phyloP scores from a whole-genome alignment of 2,797 vertebrate species.

The Coluber constrictor region DNA sequence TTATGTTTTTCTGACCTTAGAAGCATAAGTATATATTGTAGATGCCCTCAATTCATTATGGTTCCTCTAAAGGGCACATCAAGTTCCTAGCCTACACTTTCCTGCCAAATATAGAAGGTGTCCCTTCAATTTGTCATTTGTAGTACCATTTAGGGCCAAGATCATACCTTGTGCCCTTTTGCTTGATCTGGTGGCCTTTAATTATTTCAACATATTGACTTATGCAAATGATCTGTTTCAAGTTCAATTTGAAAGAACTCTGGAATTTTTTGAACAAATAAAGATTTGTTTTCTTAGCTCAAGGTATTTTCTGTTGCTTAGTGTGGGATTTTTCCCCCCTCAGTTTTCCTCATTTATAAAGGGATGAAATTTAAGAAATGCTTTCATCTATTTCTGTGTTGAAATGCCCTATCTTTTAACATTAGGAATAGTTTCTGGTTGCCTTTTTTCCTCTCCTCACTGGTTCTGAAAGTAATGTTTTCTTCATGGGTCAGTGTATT shows the following conservation, averaged over 20 bases:
- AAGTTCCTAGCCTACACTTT: background rate
- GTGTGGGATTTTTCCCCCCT: background rate
- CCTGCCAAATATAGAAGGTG: constrained; percentile 6
- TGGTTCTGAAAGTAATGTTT: background rate
- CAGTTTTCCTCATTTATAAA: background rate
- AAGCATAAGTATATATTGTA: background rate
- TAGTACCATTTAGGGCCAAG: constrained; percentile 16
- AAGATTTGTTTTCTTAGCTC: background rate
- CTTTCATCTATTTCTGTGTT: background rate
- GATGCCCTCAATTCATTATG: background rate
- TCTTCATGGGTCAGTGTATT: background rate
- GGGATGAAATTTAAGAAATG: background rate
- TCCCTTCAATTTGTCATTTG: constrained; percentile 8
- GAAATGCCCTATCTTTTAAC: background rate
- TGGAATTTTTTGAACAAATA: constrained; percentile 27
- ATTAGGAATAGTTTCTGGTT: background rate
- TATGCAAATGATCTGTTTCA: constrained; percentile 6
- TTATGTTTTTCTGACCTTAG: constrained; percentile 9
- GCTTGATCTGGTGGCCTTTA: constrained; percentile 26
- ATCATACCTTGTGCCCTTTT: constrained; percentile 26
- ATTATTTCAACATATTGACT: constrained; percentile 40
- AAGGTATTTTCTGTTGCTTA: background rate
- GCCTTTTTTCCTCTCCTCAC: background rate
- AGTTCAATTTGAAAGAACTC: constrained; percentile 13
- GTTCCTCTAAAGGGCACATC: background rate